Base-by-base conservation (phyloP, 2,888 invertebrate species). In the Endotricha flammealis region DNA sequence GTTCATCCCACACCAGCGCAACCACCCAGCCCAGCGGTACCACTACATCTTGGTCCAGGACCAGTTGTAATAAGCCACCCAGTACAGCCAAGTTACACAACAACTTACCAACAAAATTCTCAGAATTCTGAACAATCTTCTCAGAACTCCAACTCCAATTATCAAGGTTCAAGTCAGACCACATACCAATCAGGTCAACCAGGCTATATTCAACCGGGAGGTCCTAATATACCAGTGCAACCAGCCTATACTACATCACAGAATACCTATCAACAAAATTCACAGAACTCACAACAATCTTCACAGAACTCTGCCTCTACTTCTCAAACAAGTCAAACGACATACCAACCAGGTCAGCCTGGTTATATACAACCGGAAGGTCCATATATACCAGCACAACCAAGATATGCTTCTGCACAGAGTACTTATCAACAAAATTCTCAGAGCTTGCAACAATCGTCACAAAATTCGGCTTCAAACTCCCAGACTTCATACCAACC, bases 371-470 rank as follows among this genome's bases (percentile, higher is more conserved):
- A n/a, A n/a, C 20, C 20, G n/a, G 20, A 2, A 3, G 8, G n/a
- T 2, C 20, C 20, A 4, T n/a, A n/a, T n/a, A n/a, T n/a, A n/a
- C 20, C 20, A 20, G 20, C n/a, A 2, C 20, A 20, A 4, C 20
- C 20, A 20, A 2, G 6, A 4, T 20, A 20, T 20, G 2, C 20
- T 20, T n/a, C 20, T 6, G 3, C 29, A 29, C 29, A 29, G 11
- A 20, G 17, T 4, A 27, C 39, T 29, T 13, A 17, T 6, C 14
- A 36, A 4, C 29, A 35, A 17, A 17, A 20, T 6, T n/a, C 16
- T 5, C 32, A 22, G 9, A 32, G 32, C 9, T n/a, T 12, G 4
- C 29, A 35, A 17, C 10, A n/a, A 10, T 16, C 29, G n/a, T 14
- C 16, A 29, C n/a, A 8, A 10, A 29, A 16, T 9, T 16, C 16